phyloP scores from a whole-genome alignment of 2,888 invertebrate genomes.

The Sphaerophoria taeniata region DNA sequence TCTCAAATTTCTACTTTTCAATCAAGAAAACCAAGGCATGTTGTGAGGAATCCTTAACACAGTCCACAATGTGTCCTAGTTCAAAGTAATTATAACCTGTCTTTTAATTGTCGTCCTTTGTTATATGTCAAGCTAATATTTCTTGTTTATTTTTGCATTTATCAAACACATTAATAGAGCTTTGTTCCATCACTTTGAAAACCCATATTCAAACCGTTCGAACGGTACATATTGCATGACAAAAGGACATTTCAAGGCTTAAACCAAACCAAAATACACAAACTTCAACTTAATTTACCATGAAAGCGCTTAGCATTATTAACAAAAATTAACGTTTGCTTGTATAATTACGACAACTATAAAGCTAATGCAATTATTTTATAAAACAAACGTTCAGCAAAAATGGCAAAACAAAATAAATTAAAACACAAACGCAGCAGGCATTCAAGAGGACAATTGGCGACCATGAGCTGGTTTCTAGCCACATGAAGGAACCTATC shows the following conservation, averaged over 20 bases:
- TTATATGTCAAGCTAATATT: constrained; percentile 53
- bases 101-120: constrained; percentile 25
- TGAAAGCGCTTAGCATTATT: constrained; percentile 75
- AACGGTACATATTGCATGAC: constrained; percentile 52
- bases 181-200: constrained; percentile 21
- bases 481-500: not conserved
- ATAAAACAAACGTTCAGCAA: constrained; percentile 72
- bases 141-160: constrained; percentile 53
- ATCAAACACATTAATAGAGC: constrained; percentile 13
- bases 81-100: too few species aligned
- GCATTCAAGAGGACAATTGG: not conserved
- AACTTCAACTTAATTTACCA: constrained; percentile 57
- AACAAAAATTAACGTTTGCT: constrained; percentile 73
- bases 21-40: too few species aligned
- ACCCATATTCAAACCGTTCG: constrained; percentile 20
- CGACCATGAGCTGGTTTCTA: constrained; percentile 34
- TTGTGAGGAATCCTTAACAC: too few species aligned
- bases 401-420: constrained; percentile 66
- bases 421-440: constrained; percentile 35
- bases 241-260: constrained; percentile 72
- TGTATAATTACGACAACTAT: constrained; percentile 73
- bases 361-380: constrained; percentile 72
- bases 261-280: constrained; percentile 26
- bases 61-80: not conserved
- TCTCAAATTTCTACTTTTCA: too few species aligned